These are phyloP conservation scores for Drosophila koepferae DNA, from an alignment of 2,888 invertebrate genomes.

Conservation along the genomic window DNA sequence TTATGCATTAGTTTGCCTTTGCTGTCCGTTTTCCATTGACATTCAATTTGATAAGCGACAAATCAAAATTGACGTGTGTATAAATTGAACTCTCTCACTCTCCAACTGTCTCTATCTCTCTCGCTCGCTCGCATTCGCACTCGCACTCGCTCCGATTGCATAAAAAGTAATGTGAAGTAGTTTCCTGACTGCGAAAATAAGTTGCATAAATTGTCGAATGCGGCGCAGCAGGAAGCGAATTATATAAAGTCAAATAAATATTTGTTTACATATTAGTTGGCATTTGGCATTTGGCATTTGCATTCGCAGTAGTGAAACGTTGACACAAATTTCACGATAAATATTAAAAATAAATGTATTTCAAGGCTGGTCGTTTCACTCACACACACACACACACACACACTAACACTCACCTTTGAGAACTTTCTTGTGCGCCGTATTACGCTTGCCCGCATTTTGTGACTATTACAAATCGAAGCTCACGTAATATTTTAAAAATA, in stretches of 20 bases:
- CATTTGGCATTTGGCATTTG: conserved; percentile 14
- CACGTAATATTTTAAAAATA: conserved; percentile 53
- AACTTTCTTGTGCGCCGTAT: conserved; percentile 54
- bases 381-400: conserved; percentile 18
- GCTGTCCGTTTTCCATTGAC: conserved; percentile 59
- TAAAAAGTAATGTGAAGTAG: conserved; percentile 75
- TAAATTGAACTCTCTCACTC: conserved; percentile 20
- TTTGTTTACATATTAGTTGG: conserved; percentile 20
- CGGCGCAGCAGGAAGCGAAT: conserved; percentile 68
- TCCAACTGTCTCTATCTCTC: conserved; percentile 2
- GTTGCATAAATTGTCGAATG: conserved; percentile 76
- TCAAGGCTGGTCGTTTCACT: conserved; percentile 64
- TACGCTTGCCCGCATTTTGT: conserved; percentile 56
- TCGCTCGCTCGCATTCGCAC: not conserved
- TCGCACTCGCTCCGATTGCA: conserved; percentile 59
- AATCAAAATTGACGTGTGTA: conserved; percentile 55
- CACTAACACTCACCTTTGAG: conserved; percentile 23
- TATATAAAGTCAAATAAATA: conserved; percentile 27
- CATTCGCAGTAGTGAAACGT: conserved; percentile 10
- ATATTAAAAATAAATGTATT: conserved; percentile 49
- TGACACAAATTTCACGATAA: conserved; percentile 21
- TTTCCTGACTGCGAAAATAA: conserved; percentile 58
- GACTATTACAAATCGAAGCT: conserved; percentile 51
- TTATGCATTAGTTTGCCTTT: conserved; percentile 48
- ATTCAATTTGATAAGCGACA: conserved; percentile 73